These are phyloP conservation scores for Cheilosia vulpina DNA, from an alignment of 2,888 invertebrate genomes.

Conservation along the genomic window DNA sequence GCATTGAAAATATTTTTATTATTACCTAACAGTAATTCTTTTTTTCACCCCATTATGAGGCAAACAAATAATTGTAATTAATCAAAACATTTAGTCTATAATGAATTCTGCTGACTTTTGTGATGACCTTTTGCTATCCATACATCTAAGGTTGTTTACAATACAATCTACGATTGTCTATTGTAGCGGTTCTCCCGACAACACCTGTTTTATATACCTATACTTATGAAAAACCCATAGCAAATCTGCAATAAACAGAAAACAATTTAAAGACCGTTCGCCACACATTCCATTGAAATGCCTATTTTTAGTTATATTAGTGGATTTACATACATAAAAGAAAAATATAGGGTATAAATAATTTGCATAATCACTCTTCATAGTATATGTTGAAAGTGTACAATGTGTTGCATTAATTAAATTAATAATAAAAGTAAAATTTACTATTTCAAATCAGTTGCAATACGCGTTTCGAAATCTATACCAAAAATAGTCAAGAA, in stretches of 20 bases:
- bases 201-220: conserved; percentile 59
- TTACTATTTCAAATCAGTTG: conserved; percentile 17
- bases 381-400: conserved; percentile 21
- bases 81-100: neutral
- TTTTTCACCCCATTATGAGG: neutral
- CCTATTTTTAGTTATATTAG: conserved; percentile 73
- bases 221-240: conserved; percentile 35
- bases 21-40: too few species aligned
- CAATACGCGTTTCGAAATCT: conserved; percentile 8
- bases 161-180: conserved; percentile 15
- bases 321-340: conserved; percentile 55
- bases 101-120: conserved; percentile 34
- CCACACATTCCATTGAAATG: conserved; percentile 66
- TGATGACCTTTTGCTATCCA: conserved; percentile 55
- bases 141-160: conserved; percentile 45
- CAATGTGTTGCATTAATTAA: conserved; percentile 18
- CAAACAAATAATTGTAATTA: neutral
- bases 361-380: conserved; percentile 68
- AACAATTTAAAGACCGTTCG: conserved; percentile 59
- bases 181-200: conserved; percentile 34
- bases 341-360: conserved; percentile 61
- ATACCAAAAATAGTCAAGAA: conserved; percentile 34
- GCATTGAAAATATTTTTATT: too few species aligned
- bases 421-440: conserved; percentile 40
- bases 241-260: conserved; percentile 51